Percentiles rank a stretch among this genome's conserved stretches.
Evolutionary conservation across 53 echinoderm and acorn worm genomes (phyloP).

Genomic region (Echinarachnius parma): DNA sequence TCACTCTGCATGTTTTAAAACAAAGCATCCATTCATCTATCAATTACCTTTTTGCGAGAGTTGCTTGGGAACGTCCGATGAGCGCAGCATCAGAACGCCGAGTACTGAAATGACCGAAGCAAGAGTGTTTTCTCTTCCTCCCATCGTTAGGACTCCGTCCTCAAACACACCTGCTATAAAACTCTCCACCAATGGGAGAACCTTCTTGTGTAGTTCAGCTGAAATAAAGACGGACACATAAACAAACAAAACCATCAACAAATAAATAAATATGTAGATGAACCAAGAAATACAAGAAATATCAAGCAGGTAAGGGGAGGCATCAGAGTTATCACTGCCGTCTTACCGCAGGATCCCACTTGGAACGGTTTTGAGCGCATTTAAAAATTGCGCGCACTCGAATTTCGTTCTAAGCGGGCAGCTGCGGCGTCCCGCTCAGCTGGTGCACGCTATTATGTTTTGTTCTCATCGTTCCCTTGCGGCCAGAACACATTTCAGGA

Average conservation of each 20-base stretch:
- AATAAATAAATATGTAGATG: neutral
- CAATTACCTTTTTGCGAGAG: conserved; percentile 7
- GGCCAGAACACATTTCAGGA: too few species aligned
- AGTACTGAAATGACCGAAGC: conserved; percentile 75
- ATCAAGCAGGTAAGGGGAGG: too few species aligned
- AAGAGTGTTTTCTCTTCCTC: conserved; percentile 73
- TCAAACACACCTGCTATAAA: conserved; percentile 77
- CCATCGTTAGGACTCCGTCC: conserved; percentile 68
- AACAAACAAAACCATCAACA: neutral
- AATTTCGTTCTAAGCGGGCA: too few species aligned
- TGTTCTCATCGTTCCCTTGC: too few species aligned
- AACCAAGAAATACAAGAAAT: neutral
- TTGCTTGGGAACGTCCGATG: neutral
- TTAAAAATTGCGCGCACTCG: too few species aligned
- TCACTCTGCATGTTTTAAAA: too few species aligned
- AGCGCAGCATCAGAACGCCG: conserved; percentile 8
- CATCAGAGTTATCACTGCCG: too few species aligned
- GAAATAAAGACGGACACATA: neutral
- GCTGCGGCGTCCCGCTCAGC: too few species aligned
- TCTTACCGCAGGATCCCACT: too few species aligned
- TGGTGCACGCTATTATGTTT: too few species aligned
- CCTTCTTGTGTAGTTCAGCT: conserved; percentile 46
- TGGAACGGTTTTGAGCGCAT: too few species aligned
- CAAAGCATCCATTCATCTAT: too few species aligned
- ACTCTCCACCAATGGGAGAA: conserved; percentile 59